Evolutionary conservation across 2,888 invertebrate genomes (phyloP).

Genomic region (Pasiphila rectangulata): DNA sequence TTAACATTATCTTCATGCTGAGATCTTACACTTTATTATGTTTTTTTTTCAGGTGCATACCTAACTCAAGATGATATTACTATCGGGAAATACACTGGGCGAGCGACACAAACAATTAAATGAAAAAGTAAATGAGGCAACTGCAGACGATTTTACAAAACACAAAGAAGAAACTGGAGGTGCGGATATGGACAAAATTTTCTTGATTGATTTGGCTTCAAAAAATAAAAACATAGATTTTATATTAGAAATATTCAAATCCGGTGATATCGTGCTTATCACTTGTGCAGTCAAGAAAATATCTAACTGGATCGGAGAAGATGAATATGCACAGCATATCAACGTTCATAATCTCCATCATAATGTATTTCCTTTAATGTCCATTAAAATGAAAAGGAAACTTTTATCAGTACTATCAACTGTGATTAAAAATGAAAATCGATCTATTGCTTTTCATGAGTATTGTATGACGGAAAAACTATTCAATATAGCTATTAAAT

Average conservation of each 20-base stretch:
- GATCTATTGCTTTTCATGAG: constrained; percentile 45
- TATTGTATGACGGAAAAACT: constrained; percentile 45
- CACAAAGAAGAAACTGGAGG: constrained; percentile 37
- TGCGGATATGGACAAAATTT: constrained; percentile 55
- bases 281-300: constrained; percentile 52
- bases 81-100: constrained; percentile 43
- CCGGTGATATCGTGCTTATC: constrained; percentile 52
- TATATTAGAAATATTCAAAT: constrained; percentile 51
- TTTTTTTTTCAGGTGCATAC: constrained; percentile 26
- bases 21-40: too few relatives aligned
- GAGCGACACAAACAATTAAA: constrained; percentile 48
- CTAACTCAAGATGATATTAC: constrained; percentile 39
- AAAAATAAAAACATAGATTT: constrained; percentile 51
- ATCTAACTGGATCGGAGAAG: constrained; percentile 50
- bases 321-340: constrained; percentile 43
- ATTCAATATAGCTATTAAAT: constrained; percentile 46
- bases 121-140: constrained; percentile 42
- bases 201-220: constrained; percentile 60
- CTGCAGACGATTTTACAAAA: constrained; percentile 36
- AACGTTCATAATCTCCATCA: constrained; percentile 49
- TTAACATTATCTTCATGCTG: too few relatives aligned
- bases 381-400: constrained; percentile 57
- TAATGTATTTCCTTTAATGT: constrained; percentile 57
- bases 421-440: constrained; percentile 41
- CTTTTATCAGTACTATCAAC: constrained; percentile 43